These are phyloP conservation scores for Daboia siamensis DNA, from an alignment of 2,113 vertebrate species.

Conservation along the genomic window DNA sequence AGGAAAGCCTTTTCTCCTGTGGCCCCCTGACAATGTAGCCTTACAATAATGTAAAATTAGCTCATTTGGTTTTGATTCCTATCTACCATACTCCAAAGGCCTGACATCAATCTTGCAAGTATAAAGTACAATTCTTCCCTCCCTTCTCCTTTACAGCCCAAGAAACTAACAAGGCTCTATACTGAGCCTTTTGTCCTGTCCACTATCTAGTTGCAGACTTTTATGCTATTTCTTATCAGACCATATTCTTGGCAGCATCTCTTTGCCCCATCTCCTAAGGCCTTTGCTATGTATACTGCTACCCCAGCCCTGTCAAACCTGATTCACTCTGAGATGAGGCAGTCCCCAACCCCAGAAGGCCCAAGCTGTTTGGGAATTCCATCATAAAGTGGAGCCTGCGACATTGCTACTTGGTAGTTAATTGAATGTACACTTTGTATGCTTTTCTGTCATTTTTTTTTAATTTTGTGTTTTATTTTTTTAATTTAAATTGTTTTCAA, in stretches of 20 bases:
- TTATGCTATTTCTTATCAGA: not conserved
- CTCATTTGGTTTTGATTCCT: not conserved
- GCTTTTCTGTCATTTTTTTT: not conserved
- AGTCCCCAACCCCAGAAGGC: not conserved
- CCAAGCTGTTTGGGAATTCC: not conserved
- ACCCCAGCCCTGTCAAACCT: not conserved
- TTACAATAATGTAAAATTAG: not conserved
- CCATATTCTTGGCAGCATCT: too few species aligned
- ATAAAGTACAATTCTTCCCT: not conserved
- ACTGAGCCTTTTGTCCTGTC: not conserved
- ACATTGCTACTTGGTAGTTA: not conserved
- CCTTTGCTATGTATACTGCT: not conserved
- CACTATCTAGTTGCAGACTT: not conserved
- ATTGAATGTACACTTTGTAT: not conserved
- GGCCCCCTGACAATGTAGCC: not conserved
- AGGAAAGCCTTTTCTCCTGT: not conserved
- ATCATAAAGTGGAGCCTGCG: not conserved
- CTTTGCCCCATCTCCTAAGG: not conserved
- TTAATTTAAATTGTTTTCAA: not conserved
- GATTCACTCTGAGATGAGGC: not conserved
- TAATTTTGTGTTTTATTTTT: not conserved
- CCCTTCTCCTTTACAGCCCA: not conserved
- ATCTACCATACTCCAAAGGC: not conserved
- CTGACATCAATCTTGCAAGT: not conserved
- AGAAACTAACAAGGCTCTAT: not conserved